A percentile compares a stretch with the other conserved stretches of the same genome.
Evolutionary conservation across 2,797 vertebrate genomes (phyloP).

Genomic region (Ctenopoma kingsleyae): DNA sequence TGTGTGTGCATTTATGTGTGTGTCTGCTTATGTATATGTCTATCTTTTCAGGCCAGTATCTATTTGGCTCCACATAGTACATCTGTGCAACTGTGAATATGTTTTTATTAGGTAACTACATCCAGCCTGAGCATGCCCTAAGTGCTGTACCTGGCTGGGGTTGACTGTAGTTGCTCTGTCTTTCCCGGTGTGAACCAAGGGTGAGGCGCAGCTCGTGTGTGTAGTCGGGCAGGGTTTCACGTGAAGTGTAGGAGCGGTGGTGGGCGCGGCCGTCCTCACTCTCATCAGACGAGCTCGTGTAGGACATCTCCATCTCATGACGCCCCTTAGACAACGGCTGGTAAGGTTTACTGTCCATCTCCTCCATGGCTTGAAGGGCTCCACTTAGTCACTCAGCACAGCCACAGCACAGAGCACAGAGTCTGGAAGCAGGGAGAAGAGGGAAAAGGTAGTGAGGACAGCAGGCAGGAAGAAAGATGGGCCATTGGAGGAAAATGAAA

Average conservation of each 20-base stretch:
- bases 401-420: conserved; percentile 77
- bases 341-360: conserved; percentile 98
- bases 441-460: conserved; percentile 3
- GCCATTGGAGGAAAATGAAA: conserved; percentile 47
- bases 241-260: conserved; percentile 92
- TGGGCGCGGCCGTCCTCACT: conserved; percentile 94
- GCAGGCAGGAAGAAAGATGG: conserved; percentile 39
- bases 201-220: conserved; percentile 93
- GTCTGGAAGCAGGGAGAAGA: conserved; percentile 69
- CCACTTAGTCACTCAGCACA: conserved; percentile 87
- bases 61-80: conserved; percentile 9
- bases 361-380: conserved; percentile 91
- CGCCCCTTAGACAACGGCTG: conserved; percentile 95
- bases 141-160: conserved; percentile 88
- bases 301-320: conserved; percentile 96
- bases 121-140: background rate
- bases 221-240: conserved; percentile 95
- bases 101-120: conserved; percentile 21
- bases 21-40: conserved; percentile 17
- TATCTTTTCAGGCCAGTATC: conserved; percentile 16
- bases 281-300: conserved; percentile 96
- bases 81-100: background rate
- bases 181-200: conserved; percentile 91
- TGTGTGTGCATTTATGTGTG: background rate
- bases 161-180: conserved; percentile 90